Conservation (phyloP, 92 coral and sea anemone species). For the Ricordea florida region DNA sequence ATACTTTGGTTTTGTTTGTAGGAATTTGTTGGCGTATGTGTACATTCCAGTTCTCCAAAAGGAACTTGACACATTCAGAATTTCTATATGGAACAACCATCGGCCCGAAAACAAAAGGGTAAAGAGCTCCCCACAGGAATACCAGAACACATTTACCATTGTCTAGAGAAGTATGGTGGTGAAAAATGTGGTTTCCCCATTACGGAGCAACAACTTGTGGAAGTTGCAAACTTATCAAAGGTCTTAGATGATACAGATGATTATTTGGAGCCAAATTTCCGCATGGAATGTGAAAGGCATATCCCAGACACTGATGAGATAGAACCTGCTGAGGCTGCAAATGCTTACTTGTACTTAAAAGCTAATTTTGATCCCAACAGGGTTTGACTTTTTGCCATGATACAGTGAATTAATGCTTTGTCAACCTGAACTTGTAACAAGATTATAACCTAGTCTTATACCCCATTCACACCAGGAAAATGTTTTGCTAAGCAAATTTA, state of each 20-base stretch:
- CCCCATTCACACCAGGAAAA: neutral
- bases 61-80: constrained; percentile 39
- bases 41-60: constrained; percentile 47
- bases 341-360: constrained; percentile 53
- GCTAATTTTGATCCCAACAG: constrained; percentile 24
- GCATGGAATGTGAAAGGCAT: constrained; percentile 66
- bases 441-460: neutral
- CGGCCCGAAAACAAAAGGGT: constrained; percentile 32
- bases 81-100: constrained; percentile 46
- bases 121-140: constrained; percentile 72
- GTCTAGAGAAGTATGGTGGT: constrained; percentile 57
- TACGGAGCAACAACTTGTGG: constrained; percentile 56
- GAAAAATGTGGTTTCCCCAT: constrained; percentile 62
- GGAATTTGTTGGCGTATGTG: constrained; percentile 46
- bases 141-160: constrained; percentile 58
- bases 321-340: constrained; percentile 42
- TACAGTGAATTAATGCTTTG: neutral
- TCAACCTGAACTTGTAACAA: neutral
- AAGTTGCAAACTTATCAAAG: constrained; percentile 58
- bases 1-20: constrained; percentile 5
- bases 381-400: neutral
- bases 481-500: no score
- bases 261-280: constrained; percentile 38
- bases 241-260: constrained; percentile 57
- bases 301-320: constrained; percentile 59